These are phyloP conservation scores for Petrolisthes cinctipes DNA, from an alignment of 2,888 invertebrate species.

Conservation along the genomic window DNA sequence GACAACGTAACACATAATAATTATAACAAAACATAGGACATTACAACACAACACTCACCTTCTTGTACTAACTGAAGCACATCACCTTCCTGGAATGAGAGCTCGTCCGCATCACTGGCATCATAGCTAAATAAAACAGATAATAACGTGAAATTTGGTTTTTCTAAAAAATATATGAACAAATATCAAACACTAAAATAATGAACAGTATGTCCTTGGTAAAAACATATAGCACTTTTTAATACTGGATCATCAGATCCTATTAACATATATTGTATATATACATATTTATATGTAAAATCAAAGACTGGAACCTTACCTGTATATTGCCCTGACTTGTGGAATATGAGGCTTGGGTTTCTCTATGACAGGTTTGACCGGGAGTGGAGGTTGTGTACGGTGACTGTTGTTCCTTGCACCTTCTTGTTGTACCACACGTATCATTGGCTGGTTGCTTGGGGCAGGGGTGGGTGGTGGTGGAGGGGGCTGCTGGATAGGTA, in stretches of 20 bases:
- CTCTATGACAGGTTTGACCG: constrained; percentile 26
- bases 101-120: constrained; percentile 78
- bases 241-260: background rate
- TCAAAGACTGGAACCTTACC: constrained; percentile 42
- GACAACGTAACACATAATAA: too few relatives aligned
- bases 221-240: background rate
- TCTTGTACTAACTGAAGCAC: constrained; percentile 76
- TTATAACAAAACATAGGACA: too few relatives aligned
- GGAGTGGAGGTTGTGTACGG: constrained; percentile 11
- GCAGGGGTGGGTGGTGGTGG: constrained; percentile 60
- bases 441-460: constrained; percentile 57
- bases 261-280: background rate
- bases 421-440: constrained; percentile 2
- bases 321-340: constrained; percentile 56
- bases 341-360: constrained; percentile 44
- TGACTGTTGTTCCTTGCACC: background rate
- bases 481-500: constrained; percentile 30
- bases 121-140: constrained; percentile 70
- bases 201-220: too few relatives aligned
- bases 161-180: background rate
- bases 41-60: constrained; percentile 69
- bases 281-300: too few relatives aligned
- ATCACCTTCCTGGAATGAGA: constrained; percentile 76
- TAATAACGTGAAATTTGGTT: background rate
- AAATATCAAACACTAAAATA: background rate